Conservation (phyloP, 2,797 vertebrate species). For the Amblyraja radiata region DNA sequence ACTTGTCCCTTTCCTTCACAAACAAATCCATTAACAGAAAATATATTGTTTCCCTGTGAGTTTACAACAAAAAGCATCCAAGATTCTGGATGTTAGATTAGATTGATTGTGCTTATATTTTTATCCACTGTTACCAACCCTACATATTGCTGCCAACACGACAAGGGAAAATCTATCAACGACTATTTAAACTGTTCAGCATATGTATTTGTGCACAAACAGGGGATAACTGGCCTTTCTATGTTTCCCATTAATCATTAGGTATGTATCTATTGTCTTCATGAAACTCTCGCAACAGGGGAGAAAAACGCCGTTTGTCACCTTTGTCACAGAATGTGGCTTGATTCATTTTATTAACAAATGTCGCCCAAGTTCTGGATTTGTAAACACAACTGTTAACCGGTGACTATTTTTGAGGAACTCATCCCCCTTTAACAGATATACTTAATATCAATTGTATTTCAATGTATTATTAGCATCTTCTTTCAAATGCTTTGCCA, state of each 20-base stretch:
- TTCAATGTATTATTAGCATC: not conserved
- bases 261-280: not conserved
- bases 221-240: not conserved
- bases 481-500: not conserved
- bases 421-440: not conserved
- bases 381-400: not conserved
- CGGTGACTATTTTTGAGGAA: not conserved
- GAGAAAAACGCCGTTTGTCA: not conserved
- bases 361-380: not conserved
- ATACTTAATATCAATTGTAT: not conserved
- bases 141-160: not conserved
- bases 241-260: slow-evolving; percentile 27
- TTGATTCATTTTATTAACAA: not conserved
- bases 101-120: not conserved
- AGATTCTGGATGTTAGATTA: not conserved
- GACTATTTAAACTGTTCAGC: slow-evolving; percentile 11
- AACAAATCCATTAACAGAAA: not conserved
- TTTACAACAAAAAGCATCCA: not conserved
- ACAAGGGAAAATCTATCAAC: slow-evolving; percentile 22
- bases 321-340: not conserved
- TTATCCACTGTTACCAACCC: not conserved
- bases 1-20: not conserved
- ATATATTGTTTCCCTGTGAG: too few species aligned
- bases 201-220: slow-evolving; percentile 14
- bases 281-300: not conserved